These are phyloP conservation scores for Bovichtus variegatus DNA, from an alignment of 2,797 vertebrate species.

Conservation along the genomic window DNA sequence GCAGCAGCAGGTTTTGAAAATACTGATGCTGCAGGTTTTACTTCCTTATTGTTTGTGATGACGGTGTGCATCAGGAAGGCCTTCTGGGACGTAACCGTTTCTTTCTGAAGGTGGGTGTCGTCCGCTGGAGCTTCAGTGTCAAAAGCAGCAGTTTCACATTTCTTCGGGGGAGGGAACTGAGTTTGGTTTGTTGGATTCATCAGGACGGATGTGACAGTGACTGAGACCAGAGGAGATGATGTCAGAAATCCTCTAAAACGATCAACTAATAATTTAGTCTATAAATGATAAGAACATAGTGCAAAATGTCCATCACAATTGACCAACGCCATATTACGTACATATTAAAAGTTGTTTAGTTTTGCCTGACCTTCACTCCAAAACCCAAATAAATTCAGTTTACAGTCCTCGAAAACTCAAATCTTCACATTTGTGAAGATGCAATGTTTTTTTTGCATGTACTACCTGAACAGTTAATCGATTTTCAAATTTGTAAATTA, in stretches of 20 bases:
- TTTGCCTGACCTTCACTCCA: neutral
- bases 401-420: no score
- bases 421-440: neutral
- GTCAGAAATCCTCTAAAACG: neutral
- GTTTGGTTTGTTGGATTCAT: constrained; percentile 25
- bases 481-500: neutral
- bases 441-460: neutral
- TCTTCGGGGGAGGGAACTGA: neutral
- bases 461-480: neutral
- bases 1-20: neutral
- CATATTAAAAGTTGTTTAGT: neutral
- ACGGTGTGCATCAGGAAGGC: neutral
- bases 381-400: neutral
- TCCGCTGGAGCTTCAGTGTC: neutral
- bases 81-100: neutral
- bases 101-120: neutral
- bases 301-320: neutral
- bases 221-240: constrained; percentile 27
- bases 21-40: neutral
- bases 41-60: neutral
- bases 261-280: neutral
- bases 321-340: neutral
- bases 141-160: neutral
- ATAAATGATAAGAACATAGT: neutral
- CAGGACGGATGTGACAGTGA: neutral